Base-by-base conservation (phyloP, 2,797 vertebrate genomes). In the Echeneis naucrates region DNA sequence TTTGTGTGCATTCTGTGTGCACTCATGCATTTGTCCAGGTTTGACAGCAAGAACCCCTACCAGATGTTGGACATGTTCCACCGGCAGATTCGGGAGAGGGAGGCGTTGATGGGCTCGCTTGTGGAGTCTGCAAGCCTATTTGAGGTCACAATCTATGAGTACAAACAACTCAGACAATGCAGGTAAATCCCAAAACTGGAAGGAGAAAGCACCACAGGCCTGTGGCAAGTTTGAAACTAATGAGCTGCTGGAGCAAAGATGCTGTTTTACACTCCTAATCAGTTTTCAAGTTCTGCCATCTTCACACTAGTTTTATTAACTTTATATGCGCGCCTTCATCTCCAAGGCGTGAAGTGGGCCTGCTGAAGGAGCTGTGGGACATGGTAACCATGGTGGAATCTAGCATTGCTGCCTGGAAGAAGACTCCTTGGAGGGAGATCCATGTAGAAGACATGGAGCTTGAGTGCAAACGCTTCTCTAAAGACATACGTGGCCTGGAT, bases 331-430 rank as follows among this genome's bases (percentile, higher is more conserved):
- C 45, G 38, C 16, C 32, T 24, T 53, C 19, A 16, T 72, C 40
- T 42, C 17, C 0, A 0, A 93, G 92, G 82, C 87, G 68, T 4
- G 97, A 99, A 84, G 92, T 94, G 38, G 90, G 84, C 54, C 93
- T 96, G 44, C 94, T 99, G 77, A 99, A 98, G 86, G 95, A 96
- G 72, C 94, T 99, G 51, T 99, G 97, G 98, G 98, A 99, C 86
- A 94, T 95, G 88, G 94, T 96, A 51, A 85, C 83, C 0, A 48
- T 95, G 48, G 96, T 99, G 71, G 93, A 93, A 35, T 95, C 92
- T 48, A 97, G 93, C 78, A 95, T 98, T 44, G 82, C 71, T 0
- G 93, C 92, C 38, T 99, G 98, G 97, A 94, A 95, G 83, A 94
- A 75, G 16, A 97, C 96, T 19, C 92, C 44, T 2, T 99, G 98